Conservation (phyloP, 2,888 invertebrate species). For the Pemphredon lugubris region DNA sequence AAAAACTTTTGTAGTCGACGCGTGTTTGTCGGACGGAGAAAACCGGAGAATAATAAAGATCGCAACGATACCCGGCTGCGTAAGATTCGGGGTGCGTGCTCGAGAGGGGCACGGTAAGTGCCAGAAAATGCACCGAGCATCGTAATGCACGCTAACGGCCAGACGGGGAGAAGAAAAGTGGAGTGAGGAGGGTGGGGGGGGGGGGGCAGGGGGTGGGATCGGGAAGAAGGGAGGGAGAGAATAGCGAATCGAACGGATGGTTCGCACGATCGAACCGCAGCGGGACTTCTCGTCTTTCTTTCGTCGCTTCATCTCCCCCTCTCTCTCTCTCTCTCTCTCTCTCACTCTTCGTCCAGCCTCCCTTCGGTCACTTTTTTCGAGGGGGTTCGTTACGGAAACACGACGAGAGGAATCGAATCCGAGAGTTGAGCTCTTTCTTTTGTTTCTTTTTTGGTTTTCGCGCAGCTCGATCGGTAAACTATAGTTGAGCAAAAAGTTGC, state of each 20-base stretch:
- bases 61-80: neutral
- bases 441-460: neutral
- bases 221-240: constrained; percentile 17
- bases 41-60: neutral
- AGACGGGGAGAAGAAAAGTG: constrained; percentile 15
- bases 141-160: constrained; percentile 9
- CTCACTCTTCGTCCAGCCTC: neutral
- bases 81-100: neutral
- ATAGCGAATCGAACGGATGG: constrained; percentile 34
- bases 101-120: constrained; percentile 14
- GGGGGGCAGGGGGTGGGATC: neutral
- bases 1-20: neutral
- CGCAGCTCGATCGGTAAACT: constrained; percentile 28
- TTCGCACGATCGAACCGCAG: constrained; percentile 49
- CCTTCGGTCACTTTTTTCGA: constrained; percentile 18
- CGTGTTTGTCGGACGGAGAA: neutral
- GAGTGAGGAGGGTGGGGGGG: neutral
- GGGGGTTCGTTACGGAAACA: constrained; percentile 37
- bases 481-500: constrained; percentile 7
- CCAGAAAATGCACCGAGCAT: constrained; percentile 35
- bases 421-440: constrained; percentile 25
- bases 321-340: constrained; percentile 6
- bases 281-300: constrained; percentile 43
- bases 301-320: too few relatives aligned
- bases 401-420: constrained; percentile 16